Percentiles rank a stretch among this genome's conserved stretches.
phyloP scores from a whole-genome alignment of 1,140 invertebrate species.

The Hylaeus anthracinus region DNA sequence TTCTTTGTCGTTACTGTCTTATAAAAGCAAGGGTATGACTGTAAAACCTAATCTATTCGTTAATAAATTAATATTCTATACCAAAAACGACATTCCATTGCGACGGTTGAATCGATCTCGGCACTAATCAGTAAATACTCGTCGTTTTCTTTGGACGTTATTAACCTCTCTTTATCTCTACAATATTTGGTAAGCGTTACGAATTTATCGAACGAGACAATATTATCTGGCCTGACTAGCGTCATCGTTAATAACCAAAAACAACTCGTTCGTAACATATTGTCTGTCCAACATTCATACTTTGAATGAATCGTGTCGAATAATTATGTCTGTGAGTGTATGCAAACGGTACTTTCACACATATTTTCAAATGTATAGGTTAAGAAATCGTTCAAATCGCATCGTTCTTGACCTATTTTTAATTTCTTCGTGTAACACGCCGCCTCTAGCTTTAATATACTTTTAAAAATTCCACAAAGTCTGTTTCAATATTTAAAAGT shows the following conservation, averaged over 20 bases:
- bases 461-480: constrained; percentile 4
- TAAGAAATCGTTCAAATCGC: not conserved
- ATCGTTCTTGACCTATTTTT: not conserved
- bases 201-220: constrained; percentile 34
- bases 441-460: not conserved
- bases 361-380: not conserved
- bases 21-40: not conserved
- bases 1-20: constrained; percentile 69
- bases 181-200: constrained; percentile 71
- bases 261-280: constrained; percentile 4
- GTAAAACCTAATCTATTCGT: not conserved
- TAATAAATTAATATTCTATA: constrained; percentile 50
- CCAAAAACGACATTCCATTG: constrained; percentile 80
- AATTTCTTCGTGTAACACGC: not conserved
- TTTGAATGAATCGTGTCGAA: too few species aligned
- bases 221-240: not conserved
- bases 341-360: too few species aligned
- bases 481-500: constrained; percentile 2
- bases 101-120: constrained; percentile 73
- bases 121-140: constrained; percentile 79
- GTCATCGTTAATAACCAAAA: constrained; percentile 28
- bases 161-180: constrained; percentile 76
- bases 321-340: too few species aligned
- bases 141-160: constrained; percentile 76
- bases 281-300: too few species aligned